Percentiles rank a stretch among this genome's conserved stretches.
phyloP scores from a whole-genome alignment of 2,888 invertebrate species.

The Incurvaria masculella region DNA sequence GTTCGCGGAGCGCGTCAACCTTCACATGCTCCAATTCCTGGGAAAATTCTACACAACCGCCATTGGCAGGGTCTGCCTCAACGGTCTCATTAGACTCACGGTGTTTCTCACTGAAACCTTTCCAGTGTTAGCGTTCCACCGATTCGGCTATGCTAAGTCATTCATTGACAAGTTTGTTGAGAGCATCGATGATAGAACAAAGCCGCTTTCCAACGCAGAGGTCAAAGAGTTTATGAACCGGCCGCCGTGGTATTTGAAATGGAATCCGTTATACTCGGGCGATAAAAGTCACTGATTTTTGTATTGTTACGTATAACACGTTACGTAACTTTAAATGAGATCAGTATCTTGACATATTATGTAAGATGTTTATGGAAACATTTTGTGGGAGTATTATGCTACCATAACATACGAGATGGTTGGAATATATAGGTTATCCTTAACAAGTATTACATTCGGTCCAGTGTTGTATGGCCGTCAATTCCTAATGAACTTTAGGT shows the following conservation, averaged over 20 bases:
- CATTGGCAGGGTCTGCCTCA: slow-evolving; percentile 60
- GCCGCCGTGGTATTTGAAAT: background rate
- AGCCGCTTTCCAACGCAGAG: slow-evolving; percentile 33
- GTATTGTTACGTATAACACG: too few relatives aligned
- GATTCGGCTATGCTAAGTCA: slow-evolving; percentile 59
- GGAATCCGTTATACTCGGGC: background rate
- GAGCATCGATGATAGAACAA: slow-evolving; percentile 30
- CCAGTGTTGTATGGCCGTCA: too few relatives aligned
- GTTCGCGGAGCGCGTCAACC: slow-evolving; percentile 27
- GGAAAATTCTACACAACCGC: slow-evolving; percentile 33
- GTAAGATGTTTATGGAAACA: too few relatives aligned
- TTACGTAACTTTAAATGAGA: too few relatives aligned
- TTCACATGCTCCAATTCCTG: slow-evolving; percentile 23
- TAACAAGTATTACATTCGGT: too few relatives aligned
- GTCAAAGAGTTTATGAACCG: background rate
- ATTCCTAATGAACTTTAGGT: too few relatives aligned
- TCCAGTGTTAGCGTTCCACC: slow-evolving; percentile 66
- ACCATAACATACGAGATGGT: too few relatives aligned
- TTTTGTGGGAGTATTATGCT: too few relatives aligned
- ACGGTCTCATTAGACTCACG: slow-evolving; percentile 55
- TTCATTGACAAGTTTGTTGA: slow-evolving; percentile 57
- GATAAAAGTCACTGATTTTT: background rate
- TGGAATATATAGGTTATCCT: too few relatives aligned
- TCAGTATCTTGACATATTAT: too few relatives aligned
- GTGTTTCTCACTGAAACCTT: slow-evolving; percentile 63